Conservation (phyloP, 2,797 vertebrate genomes). For the Danio albolineatus region DNA sequence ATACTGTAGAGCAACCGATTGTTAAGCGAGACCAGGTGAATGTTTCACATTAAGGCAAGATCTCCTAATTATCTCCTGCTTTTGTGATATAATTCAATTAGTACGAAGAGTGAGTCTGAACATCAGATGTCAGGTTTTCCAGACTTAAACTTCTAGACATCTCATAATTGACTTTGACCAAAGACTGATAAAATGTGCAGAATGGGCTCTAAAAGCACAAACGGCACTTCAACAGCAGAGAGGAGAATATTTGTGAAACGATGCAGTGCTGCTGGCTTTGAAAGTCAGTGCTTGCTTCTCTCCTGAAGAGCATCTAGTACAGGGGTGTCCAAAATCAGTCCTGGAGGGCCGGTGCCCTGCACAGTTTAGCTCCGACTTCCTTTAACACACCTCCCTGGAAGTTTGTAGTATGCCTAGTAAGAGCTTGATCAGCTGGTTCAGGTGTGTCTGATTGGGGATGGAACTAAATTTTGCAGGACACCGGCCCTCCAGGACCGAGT, state of each 20-base stretch:
- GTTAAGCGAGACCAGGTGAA: not conserved
- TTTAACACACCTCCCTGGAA: too few relatives aligned
- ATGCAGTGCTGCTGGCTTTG: not conserved
- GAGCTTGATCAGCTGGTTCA: too few relatives aligned
- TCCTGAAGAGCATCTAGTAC: too few relatives aligned
- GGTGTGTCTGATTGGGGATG: too few relatives aligned
- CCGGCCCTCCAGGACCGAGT: too few relatives aligned
- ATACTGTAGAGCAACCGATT: too few relatives aligned
- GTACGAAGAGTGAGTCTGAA: not conserved
- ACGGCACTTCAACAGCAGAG: not conserved
- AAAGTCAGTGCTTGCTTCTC: too few relatives aligned
- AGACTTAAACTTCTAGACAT: not conserved
- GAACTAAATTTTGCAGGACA: too few relatives aligned
- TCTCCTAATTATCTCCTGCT: conserved; percentile 11
- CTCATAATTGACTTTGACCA: conserved; percentile 37
- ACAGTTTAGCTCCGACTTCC: too few relatives aligned
- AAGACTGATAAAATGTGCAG: not conserved
- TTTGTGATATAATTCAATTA: conserved; percentile 13
- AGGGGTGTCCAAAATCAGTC: too few relatives aligned
- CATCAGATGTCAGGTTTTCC: not conserved
- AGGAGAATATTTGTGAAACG: not conserved
- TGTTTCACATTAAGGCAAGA: not conserved
- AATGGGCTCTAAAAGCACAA: conserved; percentile 5
- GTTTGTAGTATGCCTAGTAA: too few relatives aligned
- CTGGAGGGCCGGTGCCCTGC: too few relatives aligned